These are phyloP conservation scores for Meloidogyne hapla DNA, from an alignment of 1,140 invertebrate genomes.

Conservation along the genomic window DNA sequence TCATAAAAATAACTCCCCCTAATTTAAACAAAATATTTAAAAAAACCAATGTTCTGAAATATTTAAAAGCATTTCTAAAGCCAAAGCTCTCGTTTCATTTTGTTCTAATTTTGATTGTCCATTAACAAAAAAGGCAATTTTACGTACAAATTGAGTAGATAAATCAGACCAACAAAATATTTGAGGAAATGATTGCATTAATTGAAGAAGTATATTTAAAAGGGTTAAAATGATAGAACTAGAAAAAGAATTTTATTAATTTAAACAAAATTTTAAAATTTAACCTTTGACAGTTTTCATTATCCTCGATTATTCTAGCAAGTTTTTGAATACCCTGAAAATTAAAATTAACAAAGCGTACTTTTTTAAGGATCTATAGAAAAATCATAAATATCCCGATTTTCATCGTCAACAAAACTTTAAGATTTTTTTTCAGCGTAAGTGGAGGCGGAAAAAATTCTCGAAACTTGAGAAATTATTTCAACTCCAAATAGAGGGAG, in stretches of 20 bases:
- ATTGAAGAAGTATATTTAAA: slow-evolving; percentile 6
- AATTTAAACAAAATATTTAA: neutral
- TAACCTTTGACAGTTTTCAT: neutral
- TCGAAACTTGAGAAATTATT: too few species aligned
- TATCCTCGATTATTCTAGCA: slow-evolving; percentile 10
- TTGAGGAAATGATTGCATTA: slow-evolving; percentile 19
- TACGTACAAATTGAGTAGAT: slow-evolving; percentile 38
- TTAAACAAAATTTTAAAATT: neutral
- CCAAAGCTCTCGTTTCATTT: slow-evolving; percentile 40
- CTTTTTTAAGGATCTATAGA: too few species aligned
- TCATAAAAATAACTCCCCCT: too few species aligned
- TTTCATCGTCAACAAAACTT: too few species aligned
- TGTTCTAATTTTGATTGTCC: slow-evolving; percentile 53
- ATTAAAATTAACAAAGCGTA: too few species aligned
- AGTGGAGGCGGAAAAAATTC: too few species aligned
- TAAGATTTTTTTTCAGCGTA: too few species aligned
- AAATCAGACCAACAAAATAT: slow-evolving; percentile 34
- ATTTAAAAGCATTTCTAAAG: slow-evolving; percentile 45
- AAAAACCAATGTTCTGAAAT: slow-evolving; percentile 34
- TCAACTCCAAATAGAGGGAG: too few species aligned
- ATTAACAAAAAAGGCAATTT: slow-evolving; percentile 39
- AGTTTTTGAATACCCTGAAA: slow-evolving; percentile 3
- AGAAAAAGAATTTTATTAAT: neutral
- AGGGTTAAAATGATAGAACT: slow-evolving; percentile 1
- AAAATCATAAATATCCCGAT: too few species aligned